phyloP scores from a whole-genome alignment of 2,797 vertebrate species.

The Labroides dimidiatus region DNA sequence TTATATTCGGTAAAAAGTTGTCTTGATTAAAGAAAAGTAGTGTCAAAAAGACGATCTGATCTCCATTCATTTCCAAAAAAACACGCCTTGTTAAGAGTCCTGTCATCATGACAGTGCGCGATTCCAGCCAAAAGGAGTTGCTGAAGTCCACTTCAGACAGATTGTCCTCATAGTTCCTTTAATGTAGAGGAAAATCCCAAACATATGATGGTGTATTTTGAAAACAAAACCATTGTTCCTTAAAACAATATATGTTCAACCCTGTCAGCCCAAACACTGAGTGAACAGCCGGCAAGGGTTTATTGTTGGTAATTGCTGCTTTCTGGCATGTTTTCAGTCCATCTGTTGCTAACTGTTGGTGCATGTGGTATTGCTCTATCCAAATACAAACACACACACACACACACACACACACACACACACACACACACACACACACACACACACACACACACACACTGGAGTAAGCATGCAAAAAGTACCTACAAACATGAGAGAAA shows the following conservation, averaged over 20 bases:
- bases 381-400: slow-evolving; percentile 19
- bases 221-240: slow-evolving; percentile 5
- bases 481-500: too few species aligned
- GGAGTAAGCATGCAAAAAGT: slow-evolving; percentile 8
- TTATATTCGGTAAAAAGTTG: too few species aligned
- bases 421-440: background rate
- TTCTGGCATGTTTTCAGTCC: slow-evolving; percentile 64
- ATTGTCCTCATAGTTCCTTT: too few species aligned
- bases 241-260: slow-evolving; percentile 3
- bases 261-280: slow-evolving; percentile 42
- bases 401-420: slow-evolving; percentile 4
- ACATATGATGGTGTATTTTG: background rate
- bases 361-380: slow-evolving; percentile 62
- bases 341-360: slow-evolving; percentile 79
- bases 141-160: too few species aligned
- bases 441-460: background rate
- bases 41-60: too few species aligned
- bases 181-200: background rate
- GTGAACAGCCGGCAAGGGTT: slow-evolving; percentile 58
- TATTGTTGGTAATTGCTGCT: slow-evolving; percentile 69
- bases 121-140: too few species aligned
- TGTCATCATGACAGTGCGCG: too few species aligned
- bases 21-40: too few species aligned
- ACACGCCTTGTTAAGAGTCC: too few species aligned
- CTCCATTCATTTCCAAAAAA: too few species aligned